Base-by-base conservation (phyloP, 2,888 invertebrate species). In the Pristionchus entomophagus region DNA sequence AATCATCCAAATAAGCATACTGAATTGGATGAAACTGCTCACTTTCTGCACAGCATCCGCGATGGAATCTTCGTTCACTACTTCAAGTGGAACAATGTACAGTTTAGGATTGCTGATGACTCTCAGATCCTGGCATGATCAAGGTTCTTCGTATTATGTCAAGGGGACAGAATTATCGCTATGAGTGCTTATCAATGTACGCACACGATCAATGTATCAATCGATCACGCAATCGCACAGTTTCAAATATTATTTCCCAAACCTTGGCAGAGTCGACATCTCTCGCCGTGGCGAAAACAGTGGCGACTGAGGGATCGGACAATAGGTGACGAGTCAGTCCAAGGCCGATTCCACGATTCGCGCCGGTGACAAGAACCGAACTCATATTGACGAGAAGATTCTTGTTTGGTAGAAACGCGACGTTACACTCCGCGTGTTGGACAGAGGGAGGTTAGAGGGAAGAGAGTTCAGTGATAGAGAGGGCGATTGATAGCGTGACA, bases 311-410 rank as follows among this genome's bases (percentile, higher is more conserved):
- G 5, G 49, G 51, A 5, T 49, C 78, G 26, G 14, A 5, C 19
- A 78, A 29, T 4, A 78, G 51, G 26, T 78, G 78, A 14, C 51
- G 78, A 29, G n/a, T 26, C 17, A 78, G 5, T 6, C 78, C 78
- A 3, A 78, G 51, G 6, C 78, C 78, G 32, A 78, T 78, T 29
- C 78, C 78, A 17, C 78, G 78, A 49, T 78, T 78, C 14, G 49
- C 49, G 4, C 78, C 77, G 29, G 77, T 77, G 8, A 77, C 49
- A 26, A 49, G 17, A 29, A 49, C 78, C 14, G 69, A 69, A 35
- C 38, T 8, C 69, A 69, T 41, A 3, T 56, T 56, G 51, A 51
- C 22, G 10, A 51, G 12, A n/a, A n/a, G 5, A 17, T 51, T 51
- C 12, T 22, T 22, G 51, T 22, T 51, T 51, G 51, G 22, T 51